Evolutionary conservation across 1,140 invertebrate species (phyloP).

Genomic region (Sitophilus oryzae): DNA sequence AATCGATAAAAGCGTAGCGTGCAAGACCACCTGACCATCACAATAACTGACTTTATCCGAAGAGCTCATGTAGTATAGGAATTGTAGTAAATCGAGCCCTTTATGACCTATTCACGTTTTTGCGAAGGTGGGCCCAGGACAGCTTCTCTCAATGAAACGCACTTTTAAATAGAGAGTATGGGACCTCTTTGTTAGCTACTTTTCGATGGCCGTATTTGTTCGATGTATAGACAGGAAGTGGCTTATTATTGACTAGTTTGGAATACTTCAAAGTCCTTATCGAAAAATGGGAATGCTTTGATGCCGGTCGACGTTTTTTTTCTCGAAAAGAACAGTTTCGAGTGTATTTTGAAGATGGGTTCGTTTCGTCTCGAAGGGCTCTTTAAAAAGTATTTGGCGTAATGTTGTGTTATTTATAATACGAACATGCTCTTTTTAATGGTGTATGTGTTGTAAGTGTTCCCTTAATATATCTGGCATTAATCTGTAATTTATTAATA

Average conservation of each 20-base stretch:
- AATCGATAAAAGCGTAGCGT: too few relatives aligned
- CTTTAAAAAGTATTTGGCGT: too few relatives aligned
- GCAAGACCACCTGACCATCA: constrained; percentile 22
- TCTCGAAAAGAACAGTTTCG: constrained; percentile 24
- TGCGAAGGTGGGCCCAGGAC: constrained; percentile 3
- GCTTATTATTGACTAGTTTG: constrained; percentile 28
- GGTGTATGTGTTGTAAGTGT: too few relatives aligned
- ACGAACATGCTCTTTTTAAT: too few relatives aligned
- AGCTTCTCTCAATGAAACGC: constrained; percentile 18
- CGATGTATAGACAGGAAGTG: constrained; percentile 26
- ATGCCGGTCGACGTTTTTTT: constrained; percentile 31
- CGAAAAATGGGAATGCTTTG: constrained; percentile 14
- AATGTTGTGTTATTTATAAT: too few relatives aligned
- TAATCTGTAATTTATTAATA: too few relatives aligned
- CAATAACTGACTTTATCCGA: constrained; percentile 27
- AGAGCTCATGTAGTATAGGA: constrained; percentile 24
- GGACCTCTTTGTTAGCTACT: constrained; percentile 15
- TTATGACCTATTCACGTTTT: constrained; percentile 19
- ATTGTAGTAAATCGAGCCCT: constrained; percentile 27
- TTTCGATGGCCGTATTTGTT: constrained; percentile 14
- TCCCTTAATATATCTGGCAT: too few relatives aligned
- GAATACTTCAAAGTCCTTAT: constrained; percentile 13
- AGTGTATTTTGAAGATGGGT: background rate
- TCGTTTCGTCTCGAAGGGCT: background rate
- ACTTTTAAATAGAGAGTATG: constrained; percentile 13